Base-by-base conservation (phyloP, 2,113 vertebrate species). In the Phyllostomus hastatus region DNA sequence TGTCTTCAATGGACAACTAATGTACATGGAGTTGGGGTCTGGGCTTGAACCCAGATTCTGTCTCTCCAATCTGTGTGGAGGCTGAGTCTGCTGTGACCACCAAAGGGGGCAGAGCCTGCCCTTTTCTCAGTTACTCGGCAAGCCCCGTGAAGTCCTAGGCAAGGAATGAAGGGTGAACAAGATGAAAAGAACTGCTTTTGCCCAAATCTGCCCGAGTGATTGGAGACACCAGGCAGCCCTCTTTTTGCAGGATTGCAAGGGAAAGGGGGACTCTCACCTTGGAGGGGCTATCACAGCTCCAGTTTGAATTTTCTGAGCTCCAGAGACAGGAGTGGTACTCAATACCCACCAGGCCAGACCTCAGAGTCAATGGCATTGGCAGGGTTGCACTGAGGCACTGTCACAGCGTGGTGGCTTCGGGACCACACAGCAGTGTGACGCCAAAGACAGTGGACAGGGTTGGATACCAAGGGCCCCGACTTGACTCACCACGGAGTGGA, bases 271-370 rank as follows among this genome's bases (percentile, higher is more conserved):
- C 33, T 48, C 15, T 3, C 22, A 43, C 19, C 52, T 48, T n/a
- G 75, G 7, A 10, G 50, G 15, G 35, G 43, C 52, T 4, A 35
- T 6, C 31, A 10, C 19, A 78, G 31, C 10, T 57, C 28, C 6
- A 7, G 28, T 50, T 48, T 67, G 66, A 79, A 48, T 66, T 78
- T 87, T 20, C 80, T 88, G 72, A 64, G 12, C 12, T 64, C 52
- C n/a, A 24, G 67, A 86, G 48, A 73, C 14, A 72, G 43, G 33
- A 43, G 9, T 43, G 26, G 1, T 33, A 5, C 38, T 33, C 10
- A 10, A 0, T 28, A 48, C 14, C 35, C 43, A 48, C 20, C 0
- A 0, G 11, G 8, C 43, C 43, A 91, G 72, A 76, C 38, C 1
- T 16, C 20, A 46, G 38, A 7, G 31, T 7, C 69, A 46, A 1